phyloP scores from a whole-genome alignment of 2,797 vertebrate genomes.

The Salmo trutta region DNA sequence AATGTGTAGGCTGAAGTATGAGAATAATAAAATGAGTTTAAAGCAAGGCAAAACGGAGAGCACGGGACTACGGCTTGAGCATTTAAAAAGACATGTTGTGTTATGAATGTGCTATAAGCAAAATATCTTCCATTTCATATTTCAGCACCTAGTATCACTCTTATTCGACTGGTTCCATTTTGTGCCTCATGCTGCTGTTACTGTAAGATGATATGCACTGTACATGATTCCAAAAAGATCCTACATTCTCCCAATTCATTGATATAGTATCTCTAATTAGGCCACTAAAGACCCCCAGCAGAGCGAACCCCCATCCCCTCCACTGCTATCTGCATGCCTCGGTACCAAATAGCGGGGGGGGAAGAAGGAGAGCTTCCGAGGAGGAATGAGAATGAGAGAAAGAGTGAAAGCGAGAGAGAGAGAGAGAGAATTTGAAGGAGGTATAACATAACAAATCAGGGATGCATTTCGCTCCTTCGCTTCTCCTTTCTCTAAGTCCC shows the following conservation, averaged over 20 bases:
- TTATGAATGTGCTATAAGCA: not conserved
- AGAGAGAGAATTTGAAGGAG: not conserved
- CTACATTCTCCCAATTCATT: conserved; percentile 44
- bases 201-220: not conserved
- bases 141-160: not conserved
- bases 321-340: not conserved
- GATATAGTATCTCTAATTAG: conserved; percentile 53
- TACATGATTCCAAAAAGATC: conserved; percentile 12
- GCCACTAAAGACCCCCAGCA: conserved; percentile 32
- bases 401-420: too few relatives aligned
- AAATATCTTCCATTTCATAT: not conserved
- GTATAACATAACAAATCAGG: conserved; percentile 24
- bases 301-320: conserved; percentile 2
- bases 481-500: conserved; percentile 21
- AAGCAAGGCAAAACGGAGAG: not conserved
- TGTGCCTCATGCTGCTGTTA: not conserved
- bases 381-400: too few relatives aligned
- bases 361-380: not conserved
- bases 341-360: conserved; percentile 15
- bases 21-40: not conserved
- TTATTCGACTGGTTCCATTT: not conserved
- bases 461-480: conserved; percentile 27
- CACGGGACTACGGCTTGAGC: not conserved
- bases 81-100: not conserved
- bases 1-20: not conserved